phyloP scores from a whole-genome alignment of 2,888 invertebrate species.

The Hyppa rectilinea region DNA sequence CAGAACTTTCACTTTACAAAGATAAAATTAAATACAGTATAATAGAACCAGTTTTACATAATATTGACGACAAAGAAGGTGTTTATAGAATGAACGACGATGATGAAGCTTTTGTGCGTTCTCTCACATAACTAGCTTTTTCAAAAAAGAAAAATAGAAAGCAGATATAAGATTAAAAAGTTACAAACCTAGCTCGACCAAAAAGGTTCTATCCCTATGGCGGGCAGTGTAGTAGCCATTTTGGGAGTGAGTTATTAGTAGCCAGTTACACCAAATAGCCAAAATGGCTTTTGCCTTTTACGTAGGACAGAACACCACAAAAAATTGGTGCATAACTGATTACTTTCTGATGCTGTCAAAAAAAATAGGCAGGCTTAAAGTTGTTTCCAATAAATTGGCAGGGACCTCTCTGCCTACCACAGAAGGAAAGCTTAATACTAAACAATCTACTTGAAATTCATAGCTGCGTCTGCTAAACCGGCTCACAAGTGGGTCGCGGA shows the following conservation, averaged over 20 bases:
- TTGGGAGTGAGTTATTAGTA: background rate
- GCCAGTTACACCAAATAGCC: background rate
- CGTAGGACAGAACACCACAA: background rate
- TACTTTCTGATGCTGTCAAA: too few species aligned
- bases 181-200: background rate
- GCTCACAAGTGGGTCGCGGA: conserved; percentile 70
- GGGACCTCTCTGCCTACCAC: background rate
- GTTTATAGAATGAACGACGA: background rate
- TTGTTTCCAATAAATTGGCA: too few species aligned
- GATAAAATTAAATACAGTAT: background rate
- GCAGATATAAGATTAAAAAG: background rate
- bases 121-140: too few species aligned
- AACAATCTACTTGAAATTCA: conserved; percentile 57
- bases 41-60: conserved; percentile 14
- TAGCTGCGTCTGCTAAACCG: conserved; percentile 60
- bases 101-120: background rate
- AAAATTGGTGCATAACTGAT: too few species aligned
- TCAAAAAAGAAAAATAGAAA: too few species aligned
- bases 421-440: conserved; percentile 32
- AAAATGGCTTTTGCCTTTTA: background rate
- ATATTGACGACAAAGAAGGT: conserved; percentile 1
- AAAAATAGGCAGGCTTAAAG: too few species aligned
- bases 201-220: background rate
- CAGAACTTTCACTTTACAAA: conserved; percentile 40
- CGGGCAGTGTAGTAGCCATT: background rate